phyloP scores from a whole-genome alignment of 2,888 invertebrate species.

The Digitonthophagus gazella region DNA sequence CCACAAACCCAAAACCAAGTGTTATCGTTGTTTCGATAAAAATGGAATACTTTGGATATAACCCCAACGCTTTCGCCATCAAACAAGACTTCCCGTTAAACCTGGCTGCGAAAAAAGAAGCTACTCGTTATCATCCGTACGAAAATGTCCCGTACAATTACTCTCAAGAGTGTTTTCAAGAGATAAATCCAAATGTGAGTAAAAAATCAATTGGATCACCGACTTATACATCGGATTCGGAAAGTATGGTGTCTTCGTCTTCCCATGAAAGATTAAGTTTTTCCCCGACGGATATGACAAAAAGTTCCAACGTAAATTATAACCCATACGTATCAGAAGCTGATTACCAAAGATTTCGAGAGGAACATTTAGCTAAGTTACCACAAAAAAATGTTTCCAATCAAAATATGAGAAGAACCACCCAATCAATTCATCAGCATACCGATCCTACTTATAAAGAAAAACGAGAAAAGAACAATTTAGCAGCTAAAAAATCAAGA shows the following conservation, averaged over 20 bases:
- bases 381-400: not conserved
- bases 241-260: not conserved
- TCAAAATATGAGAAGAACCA: not conserved
- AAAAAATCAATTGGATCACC: too few species aligned
- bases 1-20: not conserved
- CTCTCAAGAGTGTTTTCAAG: not conserved
- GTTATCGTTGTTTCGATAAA: not conserved
- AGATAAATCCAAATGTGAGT: too few species aligned
- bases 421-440: not conserved
- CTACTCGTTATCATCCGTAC: not conserved
- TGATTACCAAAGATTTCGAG: not conserved
- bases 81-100: not conserved
- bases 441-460: not conserved
- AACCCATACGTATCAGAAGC: not conserved
- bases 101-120: not conserved
- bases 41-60: not conserved
- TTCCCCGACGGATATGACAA: not conserved
- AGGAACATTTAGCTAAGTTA: not conserved
- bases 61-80: not conserved
- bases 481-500: not conserved
- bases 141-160: not conserved
- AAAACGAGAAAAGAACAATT: not conserved
- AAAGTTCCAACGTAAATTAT: too few species aligned
- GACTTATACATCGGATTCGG: not conserved
- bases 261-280: not conserved